A percentile compares a stretch with the other conserved stretches of the same genome.
Evolutionary conservation across 2,888 invertebrate genomes (phyloP).

Genomic region (Eupithecia subfuscata): DNA sequence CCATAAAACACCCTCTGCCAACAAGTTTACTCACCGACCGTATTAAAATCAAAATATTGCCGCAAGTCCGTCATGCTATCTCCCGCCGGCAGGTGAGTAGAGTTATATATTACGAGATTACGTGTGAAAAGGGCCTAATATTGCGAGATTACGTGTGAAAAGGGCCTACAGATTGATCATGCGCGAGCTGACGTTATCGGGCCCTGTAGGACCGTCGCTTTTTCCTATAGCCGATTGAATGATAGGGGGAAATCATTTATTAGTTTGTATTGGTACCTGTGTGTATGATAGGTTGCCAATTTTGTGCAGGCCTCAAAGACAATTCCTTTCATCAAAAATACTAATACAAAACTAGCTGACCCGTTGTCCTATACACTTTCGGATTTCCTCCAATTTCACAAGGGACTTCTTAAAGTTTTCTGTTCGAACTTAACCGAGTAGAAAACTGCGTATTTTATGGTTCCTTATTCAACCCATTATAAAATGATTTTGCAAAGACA

Average conservation of each 20-base stretch:
- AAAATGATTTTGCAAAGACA: background rate
- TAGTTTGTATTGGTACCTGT: background rate
- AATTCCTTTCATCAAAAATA: too few species aligned
- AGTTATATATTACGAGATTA: slow-evolving; percentile 72
- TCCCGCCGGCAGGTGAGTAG: slow-evolving; percentile 53
- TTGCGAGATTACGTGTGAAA: slow-evolving; percentile 68
- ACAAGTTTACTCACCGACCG: background rate
- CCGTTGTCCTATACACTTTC: too few species aligned
- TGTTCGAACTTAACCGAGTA: too few species aligned
- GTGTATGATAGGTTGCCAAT: background rate
- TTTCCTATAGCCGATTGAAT: slow-evolving; percentile 5
- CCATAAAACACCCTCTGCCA: slow-evolving; percentile 7
- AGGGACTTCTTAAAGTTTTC: too few species aligned
- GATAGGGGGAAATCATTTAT: slow-evolving; percentile 8
- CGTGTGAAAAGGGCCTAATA: slow-evolving; percentile 67
- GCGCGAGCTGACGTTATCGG: slow-evolving; percentile 22
- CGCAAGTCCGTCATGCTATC: slow-evolving; percentile 44
- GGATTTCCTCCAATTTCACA: too few species aligned
- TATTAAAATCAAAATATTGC: slow-evolving; percentile 39
- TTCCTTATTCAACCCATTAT: background rate
- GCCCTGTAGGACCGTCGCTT: slow-evolving; percentile 1
- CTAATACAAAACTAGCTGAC: too few species aligned
- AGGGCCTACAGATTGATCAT: slow-evolving; percentile 63
- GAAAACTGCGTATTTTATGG: background rate
- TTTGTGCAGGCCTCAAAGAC: background rate